These are phyloP conservation scores for Tautogolabrus adspersus DNA, from an alignment of 2,113 vertebrate species.

Conservation along the genomic window DNA sequence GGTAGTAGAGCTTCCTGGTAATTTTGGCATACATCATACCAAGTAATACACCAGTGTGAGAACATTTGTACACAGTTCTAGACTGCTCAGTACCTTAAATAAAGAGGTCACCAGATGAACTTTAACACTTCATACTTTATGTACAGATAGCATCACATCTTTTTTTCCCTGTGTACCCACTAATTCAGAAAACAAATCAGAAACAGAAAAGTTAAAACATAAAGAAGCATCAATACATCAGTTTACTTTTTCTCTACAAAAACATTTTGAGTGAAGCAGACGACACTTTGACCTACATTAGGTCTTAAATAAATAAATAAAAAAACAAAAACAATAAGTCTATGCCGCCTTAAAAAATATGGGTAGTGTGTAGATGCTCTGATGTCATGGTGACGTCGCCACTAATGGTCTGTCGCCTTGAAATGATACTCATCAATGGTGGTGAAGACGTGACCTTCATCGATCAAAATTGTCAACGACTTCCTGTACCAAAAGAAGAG, in stretches of 20 bases:
- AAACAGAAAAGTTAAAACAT: background rate
- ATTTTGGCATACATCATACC: no score
- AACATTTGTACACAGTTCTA: no score
- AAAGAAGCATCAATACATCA: background rate
- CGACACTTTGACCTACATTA: no score
- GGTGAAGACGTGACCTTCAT: conserved; percentile 89
- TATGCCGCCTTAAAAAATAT: background rate
- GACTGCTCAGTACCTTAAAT: conserved; percentile 9
- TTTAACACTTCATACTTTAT: conserved; percentile 12
- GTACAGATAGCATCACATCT: background rate
- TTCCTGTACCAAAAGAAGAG: conserved; percentile 72
- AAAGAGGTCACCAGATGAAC: background rate
- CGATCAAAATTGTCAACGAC: conserved; percentile 87
- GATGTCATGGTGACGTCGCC: background rate
- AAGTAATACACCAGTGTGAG: no score
- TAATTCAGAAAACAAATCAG: background rate
- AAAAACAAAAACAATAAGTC: background rate
- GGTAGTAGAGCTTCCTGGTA: no score
- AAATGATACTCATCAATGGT: conserved; percentile 91
- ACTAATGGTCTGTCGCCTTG: conserved; percentile 78
- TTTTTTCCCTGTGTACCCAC: background rate
- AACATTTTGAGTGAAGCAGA: background rate
- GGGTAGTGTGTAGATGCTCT: background rate
- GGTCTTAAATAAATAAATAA: background rate
- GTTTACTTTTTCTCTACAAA: background rate